Conservation (phyloP, 2,888 invertebrate species). For the Drosophila yooni region DNA sequence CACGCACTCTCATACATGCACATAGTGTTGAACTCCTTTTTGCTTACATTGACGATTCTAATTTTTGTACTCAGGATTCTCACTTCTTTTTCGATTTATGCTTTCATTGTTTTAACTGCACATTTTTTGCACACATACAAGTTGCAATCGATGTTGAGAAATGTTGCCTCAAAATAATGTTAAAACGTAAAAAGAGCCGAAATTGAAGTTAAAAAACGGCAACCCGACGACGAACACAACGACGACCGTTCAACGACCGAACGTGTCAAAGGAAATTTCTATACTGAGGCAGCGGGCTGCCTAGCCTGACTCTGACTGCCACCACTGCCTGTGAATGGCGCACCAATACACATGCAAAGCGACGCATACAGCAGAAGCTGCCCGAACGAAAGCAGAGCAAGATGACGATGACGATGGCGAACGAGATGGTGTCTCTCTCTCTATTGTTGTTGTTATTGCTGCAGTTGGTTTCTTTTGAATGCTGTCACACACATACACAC, state of each 20-base stretch:
- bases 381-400: constrained; percentile 74
- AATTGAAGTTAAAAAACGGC: constrained; percentile 32
- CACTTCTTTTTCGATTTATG: background rate
- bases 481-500: constrained; percentile 33
- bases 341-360: constrained; percentile 30
- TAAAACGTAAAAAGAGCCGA: constrained; percentile 38
- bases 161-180: constrained; percentile 50
- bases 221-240: constrained; percentile 35
- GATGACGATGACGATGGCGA: constrained; percentile 58
- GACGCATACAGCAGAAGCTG: constrained; percentile 59
- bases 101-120: constrained; percentile 22
- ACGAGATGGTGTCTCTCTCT: constrained; percentile 26
- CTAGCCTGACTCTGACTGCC: constrained; percentile 54
- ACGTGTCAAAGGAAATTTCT: constrained; percentile 82
- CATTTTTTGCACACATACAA: constrained; percentile 19
- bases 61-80: constrained; percentile 22
- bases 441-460: constrained; percentile 32
- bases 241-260: constrained; percentile 53
- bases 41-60: constrained; percentile 58
- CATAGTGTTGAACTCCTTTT: constrained; percentile 34
- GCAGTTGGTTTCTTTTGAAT: constrained; percentile 58
- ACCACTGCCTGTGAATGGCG: constrained; percentile 36
- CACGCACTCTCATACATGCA: constrained; percentile 11
- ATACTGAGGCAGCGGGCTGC: constrained; percentile 64
- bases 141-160: constrained; percentile 33